These are phyloP conservation scores for Varanus salvator DNA, from an alignment of 2,113 vertebrate genomes.

Conservation along the genomic window DNA sequence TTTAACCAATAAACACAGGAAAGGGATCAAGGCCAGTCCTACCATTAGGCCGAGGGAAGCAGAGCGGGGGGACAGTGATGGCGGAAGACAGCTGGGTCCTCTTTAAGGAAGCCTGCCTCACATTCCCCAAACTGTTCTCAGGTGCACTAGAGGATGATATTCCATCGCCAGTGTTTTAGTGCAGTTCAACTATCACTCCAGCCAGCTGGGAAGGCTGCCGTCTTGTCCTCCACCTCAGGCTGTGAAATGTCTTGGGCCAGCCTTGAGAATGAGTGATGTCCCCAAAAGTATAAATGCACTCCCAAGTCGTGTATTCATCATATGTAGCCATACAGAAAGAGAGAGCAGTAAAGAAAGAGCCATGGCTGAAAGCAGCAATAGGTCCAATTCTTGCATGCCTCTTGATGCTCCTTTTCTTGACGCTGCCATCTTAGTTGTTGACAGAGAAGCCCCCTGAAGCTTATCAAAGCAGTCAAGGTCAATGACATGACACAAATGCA, in stretches of 20 bases:
- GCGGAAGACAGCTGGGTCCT: too few relatives aligned
- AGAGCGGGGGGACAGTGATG: background rate
- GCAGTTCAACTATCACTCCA: background rate
- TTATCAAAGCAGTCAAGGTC: conserved; percentile 19
- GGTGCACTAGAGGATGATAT: background rate
- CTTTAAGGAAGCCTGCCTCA: background rate
- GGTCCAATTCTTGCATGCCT: background rate
- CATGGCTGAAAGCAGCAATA: background rate
- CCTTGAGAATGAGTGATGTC: background rate
- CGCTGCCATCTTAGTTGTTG: too few relatives aligned
- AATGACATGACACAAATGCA: conserved; percentile 16
- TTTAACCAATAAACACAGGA: background rate
- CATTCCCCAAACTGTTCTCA: background rate
- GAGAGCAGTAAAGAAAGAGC: background rate
- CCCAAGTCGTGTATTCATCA: background rate
- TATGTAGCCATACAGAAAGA: background rate
- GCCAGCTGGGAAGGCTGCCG: background rate
- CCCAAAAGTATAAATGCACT: too few relatives aligned
- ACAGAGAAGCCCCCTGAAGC: conserved; percentile 7
- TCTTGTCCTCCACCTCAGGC: background rate
- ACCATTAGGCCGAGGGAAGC: background rate
- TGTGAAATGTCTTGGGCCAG: background rate
- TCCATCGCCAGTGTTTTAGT: background rate
- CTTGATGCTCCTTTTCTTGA: background rate
- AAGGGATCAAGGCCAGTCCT: background rate